A percentile compares a stretch with the other conserved stretches of the same genome.
Conservation (phyloP, 1,140 invertebrate genomes). For the Drosophila bipectinata region DNA sequence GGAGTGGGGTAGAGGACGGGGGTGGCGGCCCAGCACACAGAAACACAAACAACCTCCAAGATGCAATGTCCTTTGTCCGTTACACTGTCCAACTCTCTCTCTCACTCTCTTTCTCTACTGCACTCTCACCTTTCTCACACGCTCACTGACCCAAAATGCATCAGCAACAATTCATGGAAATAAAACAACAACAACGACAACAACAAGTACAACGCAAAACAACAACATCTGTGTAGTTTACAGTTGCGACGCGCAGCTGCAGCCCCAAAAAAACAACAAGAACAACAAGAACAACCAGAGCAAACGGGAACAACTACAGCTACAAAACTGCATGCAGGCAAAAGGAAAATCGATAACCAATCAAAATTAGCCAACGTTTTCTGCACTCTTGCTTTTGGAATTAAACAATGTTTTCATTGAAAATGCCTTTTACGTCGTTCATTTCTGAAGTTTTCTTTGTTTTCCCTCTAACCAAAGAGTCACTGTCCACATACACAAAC, state of each 20-base stretch:
- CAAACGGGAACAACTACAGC: slow-evolving; percentile 51
- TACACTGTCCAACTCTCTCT: slow-evolving; percentile 31
- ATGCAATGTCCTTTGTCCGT: slow-evolving; percentile 57
- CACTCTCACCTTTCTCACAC: slow-evolving; percentile 7
- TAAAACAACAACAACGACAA: slow-evolving; percentile 44
- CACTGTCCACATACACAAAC: slow-evolving; percentile 59
- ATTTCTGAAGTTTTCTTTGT: slow-evolving; percentile 81
- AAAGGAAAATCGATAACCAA: slow-evolving; percentile 70
- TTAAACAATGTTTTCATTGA: slow-evolving; percentile 18
- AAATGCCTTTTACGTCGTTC: slow-evolving; percentile 77
- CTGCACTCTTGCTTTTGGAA: slow-evolving; percentile 16
- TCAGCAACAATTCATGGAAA: slow-evolving; percentile 47
- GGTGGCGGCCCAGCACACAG: slow-evolving; percentile 15
- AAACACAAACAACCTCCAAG: slow-evolving; percentile 48
- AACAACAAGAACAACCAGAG: slow-evolving; percentile 41
- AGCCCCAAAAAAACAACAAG: slow-evolving; percentile 48
- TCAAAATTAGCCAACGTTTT: slow-evolving; percentile 41
- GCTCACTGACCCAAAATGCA: slow-evolving; percentile 55
- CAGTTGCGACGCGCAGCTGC: slow-evolving; percentile 72
- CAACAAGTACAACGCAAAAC: slow-evolving; percentile 4
- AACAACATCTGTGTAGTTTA: slow-evolving; percentile 35
- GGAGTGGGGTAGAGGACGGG: not conserved
- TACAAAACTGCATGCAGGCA: slow-evolving; percentile 66
- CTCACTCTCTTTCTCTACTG: slow-evolving; percentile 1
- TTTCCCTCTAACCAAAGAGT: slow-evolving; percentile 73